Evolutionary conservation across 2,113 vertebrate species (phyloP).

Genomic region (Toxotes jaculatrix): DNA sequence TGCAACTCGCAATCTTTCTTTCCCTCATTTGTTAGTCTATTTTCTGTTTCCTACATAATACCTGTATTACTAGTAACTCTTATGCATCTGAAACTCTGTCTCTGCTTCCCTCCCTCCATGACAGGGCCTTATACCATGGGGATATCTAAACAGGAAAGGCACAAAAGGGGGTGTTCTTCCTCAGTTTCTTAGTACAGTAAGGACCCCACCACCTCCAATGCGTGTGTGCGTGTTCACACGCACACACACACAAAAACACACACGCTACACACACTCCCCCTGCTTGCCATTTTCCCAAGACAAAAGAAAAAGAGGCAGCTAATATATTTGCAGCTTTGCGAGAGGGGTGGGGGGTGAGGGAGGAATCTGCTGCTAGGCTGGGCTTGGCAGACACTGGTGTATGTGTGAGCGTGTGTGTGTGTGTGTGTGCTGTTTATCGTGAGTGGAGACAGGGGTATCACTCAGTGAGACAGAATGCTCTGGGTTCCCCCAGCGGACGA

Average conservation of each 20-base stretch:
- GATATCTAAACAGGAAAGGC: constrained; percentile 70
- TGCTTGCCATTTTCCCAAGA: constrained; percentile 82
- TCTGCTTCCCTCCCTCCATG: constrained; percentile 39
- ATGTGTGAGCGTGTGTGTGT: constrained; percentile 32
- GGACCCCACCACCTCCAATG: constrained; percentile 12
- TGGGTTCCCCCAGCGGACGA: constrained; percentile 81
- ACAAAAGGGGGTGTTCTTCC: constrained; percentile 66
- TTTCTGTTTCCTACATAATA: constrained; percentile 42
- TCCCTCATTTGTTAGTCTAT: constrained; percentile 42
- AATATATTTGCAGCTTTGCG: constrained; percentile 85
- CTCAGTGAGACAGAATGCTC: constrained; percentile 86
- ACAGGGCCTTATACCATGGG: constrained; percentile 67
- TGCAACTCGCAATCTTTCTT: constrained; percentile 37
- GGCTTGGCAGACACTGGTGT: constrained; percentile 70
- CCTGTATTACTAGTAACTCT: constrained; percentile 51
- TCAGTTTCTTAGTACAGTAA: constrained; percentile 61
- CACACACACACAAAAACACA: constrained; percentile 29
- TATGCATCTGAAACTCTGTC: not conserved
- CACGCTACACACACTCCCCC: constrained; percentile 30
- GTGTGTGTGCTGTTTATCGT: constrained; percentile 82
- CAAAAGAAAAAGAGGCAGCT: constrained; percentile 85
- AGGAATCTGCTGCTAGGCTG: constrained; percentile 76
- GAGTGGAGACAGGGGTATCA: constrained; percentile 87
- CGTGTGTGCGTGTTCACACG: not conserved
- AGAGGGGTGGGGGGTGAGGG: constrained; percentile 50